Evolutionary conservation across 2,888 invertebrate genomes (phyloP).

Genomic region (Acronicta leporina): DNA sequence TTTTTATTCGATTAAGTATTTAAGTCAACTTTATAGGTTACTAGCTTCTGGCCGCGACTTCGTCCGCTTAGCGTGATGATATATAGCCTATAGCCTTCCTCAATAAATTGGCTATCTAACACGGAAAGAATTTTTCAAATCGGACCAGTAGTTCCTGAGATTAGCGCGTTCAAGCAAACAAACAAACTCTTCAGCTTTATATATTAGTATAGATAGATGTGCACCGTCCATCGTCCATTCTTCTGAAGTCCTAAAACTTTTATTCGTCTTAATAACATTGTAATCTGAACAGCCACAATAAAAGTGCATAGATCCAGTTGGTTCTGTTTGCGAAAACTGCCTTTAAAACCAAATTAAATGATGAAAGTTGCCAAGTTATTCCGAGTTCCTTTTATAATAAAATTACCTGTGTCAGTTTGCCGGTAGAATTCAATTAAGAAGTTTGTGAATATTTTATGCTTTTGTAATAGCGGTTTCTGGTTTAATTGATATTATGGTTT

Average conservation of each 20-base stretch:
- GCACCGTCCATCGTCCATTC: neutral
- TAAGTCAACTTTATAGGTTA: too few relatives aligned
- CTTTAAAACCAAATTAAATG: constrained; percentile 75
- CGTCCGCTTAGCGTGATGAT: too few relatives aligned
- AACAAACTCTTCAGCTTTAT: too few relatives aligned
- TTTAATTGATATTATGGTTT: constrained; percentile 44
- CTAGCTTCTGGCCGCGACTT: too few relatives aligned
- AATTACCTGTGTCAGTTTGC: constrained; percentile 76
- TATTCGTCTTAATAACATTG: constrained; percentile 13
- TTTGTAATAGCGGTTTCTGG: constrained; percentile 53
- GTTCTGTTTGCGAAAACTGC: constrained; percentile 63
- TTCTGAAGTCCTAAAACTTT: neutral
- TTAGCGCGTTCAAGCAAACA: too few relatives aligned
- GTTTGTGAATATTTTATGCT: constrained; percentile 70
- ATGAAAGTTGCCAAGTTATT: constrained; percentile 76
- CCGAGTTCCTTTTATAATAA: constrained; percentile 74
- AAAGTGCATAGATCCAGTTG: constrained; percentile 45
- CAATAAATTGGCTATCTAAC: too few relatives aligned
- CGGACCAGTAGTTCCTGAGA: too few relatives aligned
- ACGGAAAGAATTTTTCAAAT: too few relatives aligned
- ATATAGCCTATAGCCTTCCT: too few relatives aligned
- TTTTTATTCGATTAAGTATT: too few relatives aligned
- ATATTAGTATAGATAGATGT: too few relatives aligned
- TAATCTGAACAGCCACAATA: constrained; percentile 24
- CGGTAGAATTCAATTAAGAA: constrained; percentile 75